Conservation (phyloP, 2,888 invertebrate genomes). For the Clepsis dumicolana region DNA sequence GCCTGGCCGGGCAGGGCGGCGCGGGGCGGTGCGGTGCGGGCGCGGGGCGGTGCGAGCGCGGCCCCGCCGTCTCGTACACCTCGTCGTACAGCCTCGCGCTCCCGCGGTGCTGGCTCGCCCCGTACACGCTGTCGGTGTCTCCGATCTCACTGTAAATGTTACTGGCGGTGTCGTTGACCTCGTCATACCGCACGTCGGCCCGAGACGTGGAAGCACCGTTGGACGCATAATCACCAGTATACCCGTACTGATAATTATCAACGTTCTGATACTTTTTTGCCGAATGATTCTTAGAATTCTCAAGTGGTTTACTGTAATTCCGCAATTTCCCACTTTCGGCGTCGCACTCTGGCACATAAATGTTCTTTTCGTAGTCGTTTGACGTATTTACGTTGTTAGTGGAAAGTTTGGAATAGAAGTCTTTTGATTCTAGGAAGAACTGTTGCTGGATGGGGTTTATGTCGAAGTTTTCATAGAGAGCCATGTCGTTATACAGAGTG, state of each 20-base stretch:
- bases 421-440: conserved; percentile 75
- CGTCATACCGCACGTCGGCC: conserved; percentile 63
- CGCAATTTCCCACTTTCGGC: conserved; percentile 72
- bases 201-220: conserved; percentile 59
- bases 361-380: conserved; percentile 78
- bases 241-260: conserved; percentile 62
- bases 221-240: conserved; percentile 53
- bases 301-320: conserved; percentile 73
- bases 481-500: conserved; percentile 66
- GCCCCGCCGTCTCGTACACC: conserved; percentile 69
- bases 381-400: conserved; percentile 59
- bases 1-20: conserved; percentile 75
- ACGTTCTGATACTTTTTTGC: conserved; percentile 76
- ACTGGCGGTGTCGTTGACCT: conserved; percentile 73
- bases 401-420: conserved; percentile 78
- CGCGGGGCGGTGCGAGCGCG: conserved; percentile 87
- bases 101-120: conserved; percentile 54
- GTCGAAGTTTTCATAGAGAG: conserved; percentile 72
- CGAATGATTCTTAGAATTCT: conserved; percentile 79
- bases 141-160: conserved; percentile 77
- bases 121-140: conserved; percentile 55
- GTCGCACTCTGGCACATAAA: conserved; percentile 75
- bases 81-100: conserved; percentile 74
- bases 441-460: conserved; percentile 69
- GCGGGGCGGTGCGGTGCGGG: conserved; percentile 60